Conservation (phyloP, 2,113 vertebrate genomes). For the Prietella phreatophila region DNA sequence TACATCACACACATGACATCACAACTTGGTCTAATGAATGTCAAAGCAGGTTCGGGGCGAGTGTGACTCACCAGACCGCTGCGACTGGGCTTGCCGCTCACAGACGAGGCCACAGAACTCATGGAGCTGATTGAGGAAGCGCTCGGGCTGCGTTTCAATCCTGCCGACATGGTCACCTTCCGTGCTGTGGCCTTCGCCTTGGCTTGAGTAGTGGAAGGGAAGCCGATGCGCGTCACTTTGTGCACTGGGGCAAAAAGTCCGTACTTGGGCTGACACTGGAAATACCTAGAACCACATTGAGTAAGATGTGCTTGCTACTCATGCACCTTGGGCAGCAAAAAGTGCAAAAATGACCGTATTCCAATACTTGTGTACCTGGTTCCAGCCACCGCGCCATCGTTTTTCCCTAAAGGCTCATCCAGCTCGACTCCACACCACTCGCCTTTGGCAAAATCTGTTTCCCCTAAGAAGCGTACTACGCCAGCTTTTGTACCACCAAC, state of each 20-base stretch:
- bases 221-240: constrained; percentile 96
- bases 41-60: not conserved
- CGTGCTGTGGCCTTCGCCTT: constrained; percentile 87
- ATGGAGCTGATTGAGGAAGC: constrained; percentile 94
- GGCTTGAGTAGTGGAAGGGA: constrained; percentile 93
- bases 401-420: constrained; percentile 96
- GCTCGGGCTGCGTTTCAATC: constrained; percentile 90
- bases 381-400: constrained; percentile 95
- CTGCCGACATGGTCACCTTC: constrained; percentile 78
- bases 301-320: not conserved
- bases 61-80: constrained; percentile 84
- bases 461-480: constrained; percentile 94
- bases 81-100: constrained; percentile 94
- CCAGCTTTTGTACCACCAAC: constrained; percentile 96
- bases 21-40: not conserved
- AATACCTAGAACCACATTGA: constrained; percentile 77
- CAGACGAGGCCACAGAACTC: constrained; percentile 93
- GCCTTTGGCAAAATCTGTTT: constrained; percentile 97
- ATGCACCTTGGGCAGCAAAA: not conserved
- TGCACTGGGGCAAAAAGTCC: constrained; percentile 97
- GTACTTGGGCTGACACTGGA: constrained; percentile 96
- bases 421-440: constrained; percentile 98
- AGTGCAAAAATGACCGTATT: not conserved
- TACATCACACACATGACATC: not conserved
- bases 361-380: constrained; percentile 78